Evolutionary conservation across 2,797 vertebrate species (phyloP).

Genomic region (Cetoscarus ocellatus): DNA sequence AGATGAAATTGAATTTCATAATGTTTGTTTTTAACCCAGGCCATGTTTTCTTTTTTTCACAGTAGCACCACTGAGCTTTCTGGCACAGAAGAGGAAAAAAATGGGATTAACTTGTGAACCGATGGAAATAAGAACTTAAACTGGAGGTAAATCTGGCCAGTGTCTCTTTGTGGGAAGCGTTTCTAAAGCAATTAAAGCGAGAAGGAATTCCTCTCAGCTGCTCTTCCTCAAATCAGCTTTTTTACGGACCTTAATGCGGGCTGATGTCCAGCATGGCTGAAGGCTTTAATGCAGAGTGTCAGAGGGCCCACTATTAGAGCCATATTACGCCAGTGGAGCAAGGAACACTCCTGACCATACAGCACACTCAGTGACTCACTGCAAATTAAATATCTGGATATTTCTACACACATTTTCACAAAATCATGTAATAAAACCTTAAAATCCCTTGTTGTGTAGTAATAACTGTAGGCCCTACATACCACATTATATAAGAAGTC

Average conservation of each 20-base stretch:
- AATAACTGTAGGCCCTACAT: too few relatives aligned
- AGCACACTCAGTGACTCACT: conserved; percentile 6
- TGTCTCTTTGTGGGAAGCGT: conserved; percentile 94
- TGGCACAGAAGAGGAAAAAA: conserved; percentile 82
- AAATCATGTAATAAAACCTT: not conserved
- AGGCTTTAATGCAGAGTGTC: conserved; percentile 85
- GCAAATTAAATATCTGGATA: not conserved
- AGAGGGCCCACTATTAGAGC: conserved; percentile 69
- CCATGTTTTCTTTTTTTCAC: conserved; percentile 51
- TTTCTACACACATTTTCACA: not conserved
- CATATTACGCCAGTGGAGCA: conserved; percentile 57
- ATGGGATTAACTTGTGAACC: conserved; percentile 97
- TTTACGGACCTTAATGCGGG: conserved; percentile 87
- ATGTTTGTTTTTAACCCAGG: conserved; percentile 3
- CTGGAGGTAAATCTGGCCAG: conserved; percentile 93
- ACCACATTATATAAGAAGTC: too few relatives aligned
- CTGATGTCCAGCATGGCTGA: conserved; percentile 89
- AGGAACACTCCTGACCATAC: conserved; percentile 16
- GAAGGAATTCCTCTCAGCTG: conserved; percentile 93
- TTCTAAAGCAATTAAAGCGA: conserved; percentile 97
- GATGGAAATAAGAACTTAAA: conserved; percentile 96
- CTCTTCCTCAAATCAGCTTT: conserved; percentile 93
- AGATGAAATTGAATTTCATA: not conserved
- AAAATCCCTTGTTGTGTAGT: too few relatives aligned
- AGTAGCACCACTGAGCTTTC: conserved; percentile 40